phyloP scores from a whole-genome alignment of 2,888 invertebrate genomes.

The Tipula unca region DNA sequence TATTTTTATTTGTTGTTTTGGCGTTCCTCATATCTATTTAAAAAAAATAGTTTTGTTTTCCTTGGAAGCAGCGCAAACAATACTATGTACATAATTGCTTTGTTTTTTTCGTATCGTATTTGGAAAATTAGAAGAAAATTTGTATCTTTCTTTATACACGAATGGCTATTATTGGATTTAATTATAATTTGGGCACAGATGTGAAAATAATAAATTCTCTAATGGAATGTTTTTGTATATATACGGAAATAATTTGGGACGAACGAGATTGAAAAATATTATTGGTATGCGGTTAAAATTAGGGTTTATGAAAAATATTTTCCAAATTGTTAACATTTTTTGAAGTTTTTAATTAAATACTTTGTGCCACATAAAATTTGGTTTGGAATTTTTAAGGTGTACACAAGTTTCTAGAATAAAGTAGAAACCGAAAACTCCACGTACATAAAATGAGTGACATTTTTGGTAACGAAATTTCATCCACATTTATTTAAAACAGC shows the following conservation, averaged over 20 bases:
- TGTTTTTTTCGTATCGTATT: not conserved
- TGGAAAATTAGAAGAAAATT: not conserved
- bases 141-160: not conserved
- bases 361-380: not conserved
- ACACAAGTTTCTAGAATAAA: no score
- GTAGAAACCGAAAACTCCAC: no score
- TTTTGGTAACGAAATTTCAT: not conserved
- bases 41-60: not conserved
- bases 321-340: not conserved
- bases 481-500: not conserved
- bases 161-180: not conserved
- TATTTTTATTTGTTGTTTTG: not conserved
- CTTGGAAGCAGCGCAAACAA: not conserved
- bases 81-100: not conserved
- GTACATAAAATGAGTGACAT: not conserved
- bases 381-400: not conserved
- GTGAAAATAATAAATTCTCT: not conserved
- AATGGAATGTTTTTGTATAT: not conserved
- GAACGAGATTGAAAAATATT: not conserved
- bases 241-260: not conserved
- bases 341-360: not conserved
- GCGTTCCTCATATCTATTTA: not conserved
- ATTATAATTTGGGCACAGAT: not conserved
- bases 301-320: not conserved
- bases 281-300: not conserved